A percentile compares a stretch with the other conserved stretches of the same genome.
Evolutionary conservation across 2,113 vertebrate genomes (phyloP).

Genomic region (Odontophorus gujanensis): DNA sequence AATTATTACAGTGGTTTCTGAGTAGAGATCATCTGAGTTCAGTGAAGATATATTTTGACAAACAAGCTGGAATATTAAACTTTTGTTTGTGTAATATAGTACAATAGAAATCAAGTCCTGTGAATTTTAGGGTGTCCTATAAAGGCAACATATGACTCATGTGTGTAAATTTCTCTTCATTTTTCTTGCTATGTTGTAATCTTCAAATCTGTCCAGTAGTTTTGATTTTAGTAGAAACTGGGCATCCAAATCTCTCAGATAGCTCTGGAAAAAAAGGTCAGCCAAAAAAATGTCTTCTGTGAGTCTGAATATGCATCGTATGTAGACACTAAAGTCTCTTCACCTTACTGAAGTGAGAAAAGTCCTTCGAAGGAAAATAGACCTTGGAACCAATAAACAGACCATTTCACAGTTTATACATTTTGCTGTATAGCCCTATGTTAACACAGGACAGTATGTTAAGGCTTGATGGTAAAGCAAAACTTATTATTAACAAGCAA

Average conservation of each 20-base stretch:
- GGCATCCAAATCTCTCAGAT: background rate
- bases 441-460: background rate
- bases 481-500: background rate
- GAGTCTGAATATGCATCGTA: background rate
- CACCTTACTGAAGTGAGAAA: background rate
- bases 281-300: background rate
- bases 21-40: background rate
- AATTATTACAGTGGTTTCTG: background rate
- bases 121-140: constrained; percentile 9
- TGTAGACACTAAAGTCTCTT: background rate
- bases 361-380: background rate
- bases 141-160: constrained; percentile 6
- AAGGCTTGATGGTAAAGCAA: background rate
- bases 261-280: background rate
- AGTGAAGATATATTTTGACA: background rate
- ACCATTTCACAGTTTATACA: background rate
- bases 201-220: constrained; percentile 4
- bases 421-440: background rate
- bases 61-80: background rate
- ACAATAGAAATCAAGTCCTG: background rate
- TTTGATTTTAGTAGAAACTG: constrained; percentile 24
- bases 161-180: background rate
- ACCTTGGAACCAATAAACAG: background rate
- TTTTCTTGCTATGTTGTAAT: background rate
- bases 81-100: background rate